Percentiles rank a stretch among this genome's conserved stretches.
These are phyloP conservation scores for Parambassis ranga DNA, from an alignment of 2,797 vertebrate species.

Conservation along the genomic window DNA sequence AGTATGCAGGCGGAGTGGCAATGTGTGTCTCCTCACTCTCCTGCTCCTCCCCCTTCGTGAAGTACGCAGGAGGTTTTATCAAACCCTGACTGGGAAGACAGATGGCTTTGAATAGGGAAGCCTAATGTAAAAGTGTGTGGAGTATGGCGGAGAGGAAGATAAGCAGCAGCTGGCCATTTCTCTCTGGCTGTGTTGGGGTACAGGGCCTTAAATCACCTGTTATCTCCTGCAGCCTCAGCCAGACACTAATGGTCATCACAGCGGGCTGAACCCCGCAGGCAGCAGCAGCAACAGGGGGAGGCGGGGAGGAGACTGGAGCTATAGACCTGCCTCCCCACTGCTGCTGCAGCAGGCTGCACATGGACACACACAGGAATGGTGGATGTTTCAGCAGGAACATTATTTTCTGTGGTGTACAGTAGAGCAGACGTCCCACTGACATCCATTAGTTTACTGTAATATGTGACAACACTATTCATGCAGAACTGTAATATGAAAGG, in stretches of 20 bases:
- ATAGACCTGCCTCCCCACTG: constrained; percentile 1
- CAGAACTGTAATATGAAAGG: neutral
- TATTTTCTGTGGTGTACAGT: constrained; percentile 36
- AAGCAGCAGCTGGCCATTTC: constrained; percentile 73
- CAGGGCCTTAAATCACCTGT: constrained; percentile 82
- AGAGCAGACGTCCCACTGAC: neutral
- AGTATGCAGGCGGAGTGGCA: constrained; percentile 61
- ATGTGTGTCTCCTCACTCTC: constrained; percentile 31
- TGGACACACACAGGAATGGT: constrained; percentile 9
- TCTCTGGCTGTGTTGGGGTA: constrained; percentile 70
- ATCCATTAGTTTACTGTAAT: constrained; percentile 34
- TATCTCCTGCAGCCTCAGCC: constrained; percentile 81
- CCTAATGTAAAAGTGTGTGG: constrained; percentile 82
- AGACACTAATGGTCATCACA: constrained; percentile 83
- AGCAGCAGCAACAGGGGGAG: constrained; percentile 25
- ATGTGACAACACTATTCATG: constrained; percentile 31
- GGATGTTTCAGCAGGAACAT: constrained; percentile 30
- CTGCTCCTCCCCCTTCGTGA: constrained; percentile 40
- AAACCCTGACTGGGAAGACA: constrained; percentile 78
- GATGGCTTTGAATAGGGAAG: constrained; percentile 76
- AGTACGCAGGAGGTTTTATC: constrained; percentile 73
- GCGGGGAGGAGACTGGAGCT: neutral
- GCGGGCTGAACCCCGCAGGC: constrained; percentile 58
- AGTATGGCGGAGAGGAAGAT: constrained; percentile 74
- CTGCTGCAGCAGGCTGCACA: constrained; percentile 23